phyloP scores from a whole-genome alignment of 2,888 invertebrate genomes.

The Agrilus mali region DNA sequence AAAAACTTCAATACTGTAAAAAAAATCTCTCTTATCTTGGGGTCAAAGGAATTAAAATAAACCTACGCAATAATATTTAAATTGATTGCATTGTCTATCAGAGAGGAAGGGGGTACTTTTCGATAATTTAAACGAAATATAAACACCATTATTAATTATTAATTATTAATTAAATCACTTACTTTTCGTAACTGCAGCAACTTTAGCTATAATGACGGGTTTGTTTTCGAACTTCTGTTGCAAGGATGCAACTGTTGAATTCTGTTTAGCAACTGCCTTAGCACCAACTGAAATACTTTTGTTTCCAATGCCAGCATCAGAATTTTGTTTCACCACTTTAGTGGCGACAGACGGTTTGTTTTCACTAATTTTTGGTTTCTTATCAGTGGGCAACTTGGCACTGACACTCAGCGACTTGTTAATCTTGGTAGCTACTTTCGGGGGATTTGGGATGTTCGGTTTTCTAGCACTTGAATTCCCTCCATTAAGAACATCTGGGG shows the following conservation, averaged over 20 bases:
- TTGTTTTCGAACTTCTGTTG: slow-evolving; percentile 67
- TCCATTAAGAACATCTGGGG: slow-evolving; percentile 46
- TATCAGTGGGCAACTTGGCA: slow-evolving; percentile 24
- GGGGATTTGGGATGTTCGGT: slow-evolving; percentile 20
- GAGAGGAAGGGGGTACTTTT: too few species aligned
- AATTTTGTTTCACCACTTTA: slow-evolving; percentile 12
- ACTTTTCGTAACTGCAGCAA: slow-evolving; percentile 4
- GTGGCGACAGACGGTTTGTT: slow-evolving; percentile 12
- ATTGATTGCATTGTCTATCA: too few species aligned
- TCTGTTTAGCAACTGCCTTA: slow-evolving; percentile 39
- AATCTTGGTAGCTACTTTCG: slow-evolving; percentile 37
- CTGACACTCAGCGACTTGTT: slow-evolving; percentile 30
- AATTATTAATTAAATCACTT: neutral
- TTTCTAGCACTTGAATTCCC: slow-evolving; percentile 26
- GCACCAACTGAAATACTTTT: slow-evolving; percentile 30
- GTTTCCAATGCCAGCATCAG: slow-evolving; percentile 10
- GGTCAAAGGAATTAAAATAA: too few species aligned
- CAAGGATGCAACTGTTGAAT: slow-evolving; percentile 62
- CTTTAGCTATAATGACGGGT: slow-evolving; percentile 6
- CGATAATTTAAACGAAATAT: too few species aligned
- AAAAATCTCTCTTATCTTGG: too few species aligned
- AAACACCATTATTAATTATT: too few species aligned
- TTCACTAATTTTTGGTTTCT: slow-evolving; percentile 11
- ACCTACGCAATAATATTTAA: too few species aligned
- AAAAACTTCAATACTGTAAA: too few species aligned